Conservation (phyloP, 2,888 invertebrate species). For the Alviniconcha strummeri region DNA sequence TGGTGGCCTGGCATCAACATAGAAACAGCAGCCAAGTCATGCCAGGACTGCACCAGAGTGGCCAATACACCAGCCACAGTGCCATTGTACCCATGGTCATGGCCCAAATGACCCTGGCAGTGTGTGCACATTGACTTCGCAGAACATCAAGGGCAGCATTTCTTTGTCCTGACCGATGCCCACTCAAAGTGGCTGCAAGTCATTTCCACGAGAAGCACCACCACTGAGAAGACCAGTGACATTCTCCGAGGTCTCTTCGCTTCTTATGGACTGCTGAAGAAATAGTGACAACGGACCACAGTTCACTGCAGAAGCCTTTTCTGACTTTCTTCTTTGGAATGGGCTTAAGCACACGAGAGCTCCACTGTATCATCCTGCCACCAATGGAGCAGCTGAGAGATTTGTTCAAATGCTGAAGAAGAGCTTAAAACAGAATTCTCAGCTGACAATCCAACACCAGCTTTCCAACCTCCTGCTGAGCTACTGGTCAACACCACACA, state of each 20-base stretch:
- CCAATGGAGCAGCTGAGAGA: conserved; percentile 43
- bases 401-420: conserved; percentile 46
- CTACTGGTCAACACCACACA: not conserved
- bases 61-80: conserved; percentile 47
- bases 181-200: conserved; percentile 51
- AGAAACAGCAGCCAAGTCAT: conserved; percentile 39
- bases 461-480: not conserved
- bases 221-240: conserved; percentile 19
- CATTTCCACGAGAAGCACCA: not conserved
- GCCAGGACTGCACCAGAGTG: conserved; percentile 45
- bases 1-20: conserved; percentile 26
- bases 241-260: conserved; percentile 14
- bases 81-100: conserved; percentile 55
- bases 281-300: conserved; percentile 44
- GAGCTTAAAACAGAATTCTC: conserved; percentile 15
- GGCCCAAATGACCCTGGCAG: conserved; percentile 53
- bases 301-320: conserved; percentile 40
- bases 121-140: conserved; percentile 55
- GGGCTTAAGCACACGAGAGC: conserved; percentile 38
- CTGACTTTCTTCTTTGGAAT: conserved; percentile 35
- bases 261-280: conserved; percentile 43
- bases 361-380: conserved; percentile 49
- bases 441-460: not conserved
- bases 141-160: conserved; percentile 45
- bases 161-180: conserved; percentile 49